Conservation (phyloP, 2,888 invertebrate genomes). For the Lasioglossum malachurum region DNA sequence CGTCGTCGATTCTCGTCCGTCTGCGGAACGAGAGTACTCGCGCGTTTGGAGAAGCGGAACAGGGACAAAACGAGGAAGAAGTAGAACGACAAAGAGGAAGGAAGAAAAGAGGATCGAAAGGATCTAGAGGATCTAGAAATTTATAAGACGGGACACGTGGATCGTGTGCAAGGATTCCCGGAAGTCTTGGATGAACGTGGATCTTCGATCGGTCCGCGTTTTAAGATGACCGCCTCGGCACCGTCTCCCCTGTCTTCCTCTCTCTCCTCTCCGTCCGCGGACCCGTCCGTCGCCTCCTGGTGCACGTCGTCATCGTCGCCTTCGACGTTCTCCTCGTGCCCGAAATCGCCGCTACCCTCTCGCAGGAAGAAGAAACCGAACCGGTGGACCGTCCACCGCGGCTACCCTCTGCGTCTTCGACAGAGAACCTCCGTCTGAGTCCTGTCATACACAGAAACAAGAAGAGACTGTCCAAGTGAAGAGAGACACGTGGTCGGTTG, state of each 20-base stretch:
- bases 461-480: background rate
- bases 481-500: background rate
- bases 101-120: background rate
- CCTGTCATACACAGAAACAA: background rate
- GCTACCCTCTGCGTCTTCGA: background rate
- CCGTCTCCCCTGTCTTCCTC: slow-evolving; percentile 32
- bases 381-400: slow-evolving; percentile 36
- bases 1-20: background rate
- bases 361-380: slow-evolving; percentile 53
- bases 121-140: background rate
- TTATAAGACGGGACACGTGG: background rate
- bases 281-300: slow-evolving; percentile 1
- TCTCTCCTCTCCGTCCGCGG: slow-evolving; percentile 22
- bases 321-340: slow-evolving; percentile 1
- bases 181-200: slow-evolving; percentile 29
- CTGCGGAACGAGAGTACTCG: background rate
- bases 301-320: slow-evolving; percentile 5
- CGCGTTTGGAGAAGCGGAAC: background rate
- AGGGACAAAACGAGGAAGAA: background rate
- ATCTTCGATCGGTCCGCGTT: slow-evolving; percentile 43
- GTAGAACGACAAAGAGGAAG: background rate
- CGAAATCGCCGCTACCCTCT: slow-evolving; percentile 30
- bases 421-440: slow-evolving; percentile 3
- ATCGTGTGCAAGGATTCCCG: background rate
- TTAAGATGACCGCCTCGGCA: slow-evolving; percentile 59